Base-by-base conservation (phyloP, 2,888 invertebrate genomes). In the Thumatha senex region DNA sequence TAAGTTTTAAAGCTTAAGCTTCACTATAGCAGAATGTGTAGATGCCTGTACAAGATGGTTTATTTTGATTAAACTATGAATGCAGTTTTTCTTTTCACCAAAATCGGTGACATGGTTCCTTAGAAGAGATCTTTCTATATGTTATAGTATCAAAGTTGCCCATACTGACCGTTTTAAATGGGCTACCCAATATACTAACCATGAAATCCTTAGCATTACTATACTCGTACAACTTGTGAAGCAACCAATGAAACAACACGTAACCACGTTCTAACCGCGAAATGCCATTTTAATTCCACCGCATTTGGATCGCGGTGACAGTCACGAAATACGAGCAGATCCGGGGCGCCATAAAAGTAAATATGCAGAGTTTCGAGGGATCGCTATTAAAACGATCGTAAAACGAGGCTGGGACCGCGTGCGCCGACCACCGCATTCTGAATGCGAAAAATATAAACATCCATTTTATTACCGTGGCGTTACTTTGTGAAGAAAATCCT, bases 271-370 rank as follows among this genome's bases (percentile, higher is more conserved):
- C 18, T 40, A 34, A n/a, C 29, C 29, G n/a, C 33, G 10, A 44
- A 33, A 34, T 43, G 7, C 14, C 14, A 46, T 50, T 63, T 67
- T 67, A 65, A 65, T 65, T 31, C 15, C 42, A 15, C 8, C 42
- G 31, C 33, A 31, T 30, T 41, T 41, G 42, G 33, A 40, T 46
- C 51, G 44, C 46, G 42, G 41, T 39, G n/a, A 33, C 30, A 43
- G 49, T 51, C 51, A 62, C 62, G 55, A 74, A 69, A 75, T 72
- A 72, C 70, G 66, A 64, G 58, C 54, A 59, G 58, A 61, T 61
- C 61, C 50, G 63, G 61, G 56, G 59, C 63, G 72, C 74, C 75
- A 79, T 82, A 81, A 82, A 82, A 79, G 77, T 78, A 80, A 80
- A 81, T 79, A 80, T 78, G 71, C 72, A 70, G 65, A 70, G 67